A percentile compares a stretch with the other conserved stretches of the same genome.
Evolutionary conservation across 2,797 vertebrate species (phyloP).

Genomic region (Falco cherrug): DNA sequence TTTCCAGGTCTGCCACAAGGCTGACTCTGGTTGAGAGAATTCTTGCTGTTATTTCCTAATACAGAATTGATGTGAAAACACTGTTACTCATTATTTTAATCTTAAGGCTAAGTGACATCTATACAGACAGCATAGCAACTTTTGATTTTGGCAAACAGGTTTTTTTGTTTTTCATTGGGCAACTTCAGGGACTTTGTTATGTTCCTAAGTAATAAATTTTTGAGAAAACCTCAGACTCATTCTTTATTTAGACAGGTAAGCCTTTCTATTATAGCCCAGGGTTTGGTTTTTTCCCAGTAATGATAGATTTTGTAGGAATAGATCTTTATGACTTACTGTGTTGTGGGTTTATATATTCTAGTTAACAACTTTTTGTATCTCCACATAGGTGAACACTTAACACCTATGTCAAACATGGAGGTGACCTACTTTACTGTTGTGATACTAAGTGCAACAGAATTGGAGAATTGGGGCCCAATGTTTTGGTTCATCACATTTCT

Average conservation of each 20-base stretch:
- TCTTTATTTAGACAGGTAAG: neutral
- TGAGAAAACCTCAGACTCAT: neutral
- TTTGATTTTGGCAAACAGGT: neutral
- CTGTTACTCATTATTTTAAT: neutral
- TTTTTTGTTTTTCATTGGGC: neutral
- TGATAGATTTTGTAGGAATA: neutral
- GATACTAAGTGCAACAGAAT: neutral
- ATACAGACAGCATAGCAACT: neutral
- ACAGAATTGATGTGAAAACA: neutral
- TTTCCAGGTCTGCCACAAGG: neutral
- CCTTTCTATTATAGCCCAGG: neutral
- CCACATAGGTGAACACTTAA: neutral
- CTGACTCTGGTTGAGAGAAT: neutral
- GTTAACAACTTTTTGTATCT: neutral
- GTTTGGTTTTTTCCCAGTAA: neutral
- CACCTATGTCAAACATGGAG: accelerated
- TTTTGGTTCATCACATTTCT: neutral
- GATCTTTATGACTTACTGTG: neutral
- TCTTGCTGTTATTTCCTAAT: neutral
- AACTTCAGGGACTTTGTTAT: neutral
- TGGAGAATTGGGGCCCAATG: neutral
- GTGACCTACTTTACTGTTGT: neutral
- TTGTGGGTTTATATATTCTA: neutral
- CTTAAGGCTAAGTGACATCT: neutral
- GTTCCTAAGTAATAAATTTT: neutral